Conservation (phyloP, 2,113 vertebrate genomes). For the Sciurus niger region DNA sequence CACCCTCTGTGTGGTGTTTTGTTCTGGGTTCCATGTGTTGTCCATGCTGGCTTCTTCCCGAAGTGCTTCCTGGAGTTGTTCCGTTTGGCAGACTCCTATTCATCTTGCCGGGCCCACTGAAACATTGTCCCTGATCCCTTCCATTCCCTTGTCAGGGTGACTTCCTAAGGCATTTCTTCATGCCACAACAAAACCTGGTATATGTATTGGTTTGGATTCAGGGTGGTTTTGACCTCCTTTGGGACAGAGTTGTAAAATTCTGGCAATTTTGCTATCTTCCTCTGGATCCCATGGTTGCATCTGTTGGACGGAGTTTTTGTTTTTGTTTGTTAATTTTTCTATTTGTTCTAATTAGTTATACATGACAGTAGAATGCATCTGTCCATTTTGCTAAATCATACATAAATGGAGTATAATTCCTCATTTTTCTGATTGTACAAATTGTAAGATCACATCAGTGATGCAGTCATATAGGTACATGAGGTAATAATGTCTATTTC, state of each 20-base stretch:
- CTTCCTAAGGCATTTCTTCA: background rate
- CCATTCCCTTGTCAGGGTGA: accelerated
- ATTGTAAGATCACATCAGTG: too few relatives aligned
- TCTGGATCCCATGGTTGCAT: background rate
- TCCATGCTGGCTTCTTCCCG: background rate
- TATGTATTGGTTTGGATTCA: background rate
- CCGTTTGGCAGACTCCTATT: background rate
- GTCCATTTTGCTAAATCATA: too few relatives aligned
- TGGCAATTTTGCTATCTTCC: background rate
- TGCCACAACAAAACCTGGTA: background rate
- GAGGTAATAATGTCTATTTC: too few relatives aligned
- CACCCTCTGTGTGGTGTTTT: background rate
- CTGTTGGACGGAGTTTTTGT: background rate
- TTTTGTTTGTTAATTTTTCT: too few relatives aligned
- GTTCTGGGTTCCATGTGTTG: background rate
- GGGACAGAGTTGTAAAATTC: background rate
- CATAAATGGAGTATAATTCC: too few relatives aligned
- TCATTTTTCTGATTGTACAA: too few relatives aligned
- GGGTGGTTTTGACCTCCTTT: background rate
- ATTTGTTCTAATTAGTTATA: too few relatives aligned
- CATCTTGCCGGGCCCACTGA: background rate
- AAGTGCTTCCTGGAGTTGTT: background rate
- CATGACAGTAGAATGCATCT: too few relatives aligned
- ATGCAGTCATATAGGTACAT: too few relatives aligned
- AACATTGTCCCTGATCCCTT: background rate